phyloP scores from a whole-genome alignment of 2,888 invertebrate species.

The Hyposoter didymator region DNA sequence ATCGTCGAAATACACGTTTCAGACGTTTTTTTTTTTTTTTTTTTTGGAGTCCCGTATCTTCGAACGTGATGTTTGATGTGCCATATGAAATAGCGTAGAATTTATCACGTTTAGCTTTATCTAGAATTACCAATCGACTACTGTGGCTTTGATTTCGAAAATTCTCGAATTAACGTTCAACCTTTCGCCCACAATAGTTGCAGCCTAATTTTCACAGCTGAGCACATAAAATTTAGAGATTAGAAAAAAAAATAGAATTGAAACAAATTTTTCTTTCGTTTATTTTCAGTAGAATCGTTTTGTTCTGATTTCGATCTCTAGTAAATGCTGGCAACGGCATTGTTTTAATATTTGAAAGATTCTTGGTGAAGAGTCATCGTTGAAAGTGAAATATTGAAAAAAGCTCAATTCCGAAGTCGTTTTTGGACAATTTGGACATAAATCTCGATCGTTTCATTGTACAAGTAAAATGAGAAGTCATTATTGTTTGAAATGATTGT shows the following conservation, averaged over 20 bases:
- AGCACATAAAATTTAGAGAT: background rate
- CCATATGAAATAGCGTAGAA: conserved; percentile 63
- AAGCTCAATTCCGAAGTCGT: background rate
- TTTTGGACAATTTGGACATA: background rate
- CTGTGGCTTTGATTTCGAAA: conserved; percentile 57
- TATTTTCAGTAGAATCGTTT: background rate
- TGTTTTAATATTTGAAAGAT: background rate
- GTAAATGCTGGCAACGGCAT: background rate
- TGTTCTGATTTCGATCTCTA: background rate
- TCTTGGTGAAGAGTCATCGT: background rate
- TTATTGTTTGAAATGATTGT: background rate
- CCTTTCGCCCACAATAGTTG: background rate
- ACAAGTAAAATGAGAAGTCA: background rate
- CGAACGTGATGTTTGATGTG: conserved; percentile 46
- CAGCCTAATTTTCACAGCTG: background rate
- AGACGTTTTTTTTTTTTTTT: background rate
- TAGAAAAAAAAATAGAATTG: background rate
- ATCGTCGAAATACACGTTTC: background rate
- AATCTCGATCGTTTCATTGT: background rate
- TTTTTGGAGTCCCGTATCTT: conserved; percentile 15
- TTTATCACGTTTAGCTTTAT: conserved; percentile 61
- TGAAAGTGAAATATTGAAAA: background rate
- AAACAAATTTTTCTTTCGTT: background rate
- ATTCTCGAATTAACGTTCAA: conserved; percentile 46
- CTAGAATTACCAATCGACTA: conserved; percentile 56